These are phyloP conservation scores for Auanema freiburgensis DNA, from an alignment of 2,888 invertebrate species.

Conservation along the genomic window DNA sequence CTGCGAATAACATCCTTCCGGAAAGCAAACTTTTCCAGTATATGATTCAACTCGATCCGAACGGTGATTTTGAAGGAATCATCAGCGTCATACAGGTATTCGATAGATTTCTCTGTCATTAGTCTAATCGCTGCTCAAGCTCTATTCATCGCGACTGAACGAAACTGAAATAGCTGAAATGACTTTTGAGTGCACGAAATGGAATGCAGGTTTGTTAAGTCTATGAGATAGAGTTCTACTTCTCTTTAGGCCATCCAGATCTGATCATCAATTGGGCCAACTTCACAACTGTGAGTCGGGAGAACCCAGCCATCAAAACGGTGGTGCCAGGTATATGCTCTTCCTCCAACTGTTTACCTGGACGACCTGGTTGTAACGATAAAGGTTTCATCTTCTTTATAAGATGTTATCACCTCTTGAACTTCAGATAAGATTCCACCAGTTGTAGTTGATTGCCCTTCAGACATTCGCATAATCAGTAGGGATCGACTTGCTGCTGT, in stretches of 20 bases:
- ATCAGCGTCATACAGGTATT: slow-evolving; percentile 14
- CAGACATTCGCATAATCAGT: neutral
- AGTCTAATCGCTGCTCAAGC: neutral
- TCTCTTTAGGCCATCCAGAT: slow-evolving; percentile 2
- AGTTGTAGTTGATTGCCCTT: slow-evolving; percentile 11
- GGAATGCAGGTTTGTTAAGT: slow-evolving; percentile 2
- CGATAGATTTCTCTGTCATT: neutral
- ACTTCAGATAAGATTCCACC: slow-evolving; percentile 18
- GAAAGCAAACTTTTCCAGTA: slow-evolving; percentile 11
- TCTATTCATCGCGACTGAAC: slow-evolving; percentile 10
- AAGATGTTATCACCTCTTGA: neutral
- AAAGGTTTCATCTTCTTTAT: neutral
- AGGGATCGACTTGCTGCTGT: neutral
- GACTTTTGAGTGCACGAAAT: slow-evolving; percentile 14
- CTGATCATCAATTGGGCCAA: slow-evolving; percentile 14
- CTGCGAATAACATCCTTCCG: slow-evolving; percentile 13
- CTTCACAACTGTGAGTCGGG: slow-evolving; percentile 11
- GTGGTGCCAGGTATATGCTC: slow-evolving; percentile 20
- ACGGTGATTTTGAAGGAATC: slow-evolving; percentile 13
- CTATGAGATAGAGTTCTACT: neutral
- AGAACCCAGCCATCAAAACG: slow-evolving; percentile 9
- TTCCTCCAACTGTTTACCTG: slow-evolving; percentile 15
- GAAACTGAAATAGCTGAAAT: slow-evolving; percentile 11
- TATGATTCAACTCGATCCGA: slow-evolving; percentile 8
- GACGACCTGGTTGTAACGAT: slow-evolving; percentile 3